Conservation (phyloP, 2,113 vertebrate genomes). For the Chaenocephalus aceratus region DNA sequence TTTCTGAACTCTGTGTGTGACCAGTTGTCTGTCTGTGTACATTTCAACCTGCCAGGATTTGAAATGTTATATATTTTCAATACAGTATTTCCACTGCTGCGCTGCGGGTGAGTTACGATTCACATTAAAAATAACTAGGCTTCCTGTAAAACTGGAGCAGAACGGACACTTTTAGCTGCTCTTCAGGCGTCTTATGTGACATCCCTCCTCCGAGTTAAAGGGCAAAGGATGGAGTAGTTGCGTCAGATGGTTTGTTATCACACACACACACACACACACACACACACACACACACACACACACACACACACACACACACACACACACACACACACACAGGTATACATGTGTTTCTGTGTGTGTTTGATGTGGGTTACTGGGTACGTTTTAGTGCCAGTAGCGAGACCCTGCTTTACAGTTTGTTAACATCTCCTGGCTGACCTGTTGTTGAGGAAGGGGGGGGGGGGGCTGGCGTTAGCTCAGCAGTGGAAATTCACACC, state of each 20-base stretch:
- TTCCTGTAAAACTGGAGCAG: conserved; percentile 65
- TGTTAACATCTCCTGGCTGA: conserved; percentile 68
- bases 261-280: conserved; percentile 6
- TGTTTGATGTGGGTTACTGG: conserved; percentile 69
- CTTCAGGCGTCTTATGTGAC: conserved; percentile 38
- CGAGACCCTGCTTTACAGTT: conserved; percentile 44
- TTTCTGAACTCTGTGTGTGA: conserved; percentile 21
- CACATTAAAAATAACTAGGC: conserved; percentile 66
- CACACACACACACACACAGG: too few species aligned
- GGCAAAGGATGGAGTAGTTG: conserved; percentile 17
- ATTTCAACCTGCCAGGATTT: conserved; percentile 44
- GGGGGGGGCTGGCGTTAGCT: conserved; percentile 41
- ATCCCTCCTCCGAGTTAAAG: conserved; percentile 39
- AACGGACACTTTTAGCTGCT: conserved; percentile 54
- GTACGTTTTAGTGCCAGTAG: conserved; percentile 62
- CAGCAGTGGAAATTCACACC: conserved; percentile 77
- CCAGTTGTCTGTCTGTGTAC: conserved; percentile 43
- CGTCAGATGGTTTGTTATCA: conserved; percentile 45
- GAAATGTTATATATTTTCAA: conserved; percentile 43
- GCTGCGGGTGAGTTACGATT: conserved; percentile 70
- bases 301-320: neutral
- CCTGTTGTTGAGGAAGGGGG: conserved; percentile 21
- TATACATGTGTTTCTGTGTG: conserved; percentile 25
- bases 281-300: neutral
- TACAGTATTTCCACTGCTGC: conserved; percentile 74